Evolutionary conservation across 2,113 vertebrate genomes (phyloP).

Genomic region (Prolemur simus): DNA sequence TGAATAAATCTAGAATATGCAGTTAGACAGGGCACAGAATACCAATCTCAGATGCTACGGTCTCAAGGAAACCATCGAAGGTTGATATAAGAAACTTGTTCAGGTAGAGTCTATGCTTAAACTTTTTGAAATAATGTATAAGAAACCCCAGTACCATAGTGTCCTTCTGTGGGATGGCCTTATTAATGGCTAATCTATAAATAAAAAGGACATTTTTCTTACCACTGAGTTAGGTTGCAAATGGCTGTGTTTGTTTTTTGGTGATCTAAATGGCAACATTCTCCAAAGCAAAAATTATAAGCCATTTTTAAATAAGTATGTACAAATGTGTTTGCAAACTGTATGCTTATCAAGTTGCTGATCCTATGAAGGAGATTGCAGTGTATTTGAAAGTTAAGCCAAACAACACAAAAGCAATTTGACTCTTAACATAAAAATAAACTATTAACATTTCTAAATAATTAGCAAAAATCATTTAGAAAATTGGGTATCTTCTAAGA

Average conservation of each 20-base stretch:
- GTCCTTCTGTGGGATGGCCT: neutral
- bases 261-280: neutral
- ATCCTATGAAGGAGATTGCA: neutral
- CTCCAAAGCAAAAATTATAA: constrained; percentile 10
- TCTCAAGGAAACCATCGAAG: neutral
- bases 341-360: neutral
- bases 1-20: neutral
- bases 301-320: neutral
- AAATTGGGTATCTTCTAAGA: neutral
- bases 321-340: neutral
- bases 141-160: neutral
- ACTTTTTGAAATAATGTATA: neutral
- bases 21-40: neutral
- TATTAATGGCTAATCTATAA: neutral
- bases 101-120: neutral
- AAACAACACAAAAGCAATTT: constrained; percentile 15
- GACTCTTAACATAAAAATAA: constrained; percentile 8
- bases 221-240: neutral
- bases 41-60: neutral
- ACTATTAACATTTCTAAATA: neutral
- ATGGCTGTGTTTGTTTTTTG: neutral
- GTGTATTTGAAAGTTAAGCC: neutral
- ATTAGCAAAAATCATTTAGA: constrained; percentile 11
- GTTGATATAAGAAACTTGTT: neutral
- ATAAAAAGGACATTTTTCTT: constrained; percentile 1